phyloP scores from a whole-genome alignment of 2,797 vertebrate genomes.

The Acridotheres tristis region DNA sequence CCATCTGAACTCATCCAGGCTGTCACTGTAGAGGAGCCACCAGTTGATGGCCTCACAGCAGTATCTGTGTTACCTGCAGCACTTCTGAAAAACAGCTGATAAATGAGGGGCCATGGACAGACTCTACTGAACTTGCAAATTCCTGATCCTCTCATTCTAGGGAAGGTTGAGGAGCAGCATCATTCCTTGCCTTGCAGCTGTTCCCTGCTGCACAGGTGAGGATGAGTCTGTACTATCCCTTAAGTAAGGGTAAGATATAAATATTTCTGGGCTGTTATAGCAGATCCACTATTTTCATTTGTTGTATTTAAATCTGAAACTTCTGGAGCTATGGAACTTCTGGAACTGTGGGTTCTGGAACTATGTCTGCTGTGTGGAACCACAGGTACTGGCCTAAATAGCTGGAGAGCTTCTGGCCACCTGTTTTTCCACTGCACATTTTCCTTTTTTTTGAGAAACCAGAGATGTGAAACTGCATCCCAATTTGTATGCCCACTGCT shows the following conservation, averaged over 20 bases:
- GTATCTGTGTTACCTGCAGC: background rate
- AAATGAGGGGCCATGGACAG: background rate
- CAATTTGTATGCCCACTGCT: background rate
- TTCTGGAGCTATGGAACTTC: background rate
- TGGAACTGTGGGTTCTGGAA: background rate
- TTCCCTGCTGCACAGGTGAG: background rate
- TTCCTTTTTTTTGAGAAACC: background rate
- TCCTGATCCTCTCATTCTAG: background rate
- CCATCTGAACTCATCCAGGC: accelerated
- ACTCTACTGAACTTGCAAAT: background rate
- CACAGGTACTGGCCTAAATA: background rate
- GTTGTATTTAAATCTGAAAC: background rate
- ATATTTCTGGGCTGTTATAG: background rate
- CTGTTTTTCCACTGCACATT: background rate
- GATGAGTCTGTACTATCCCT: background rate
- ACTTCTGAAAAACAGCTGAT: background rate
- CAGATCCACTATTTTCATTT: background rate
- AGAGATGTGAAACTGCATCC: background rate
- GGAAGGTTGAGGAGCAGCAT: background rate
- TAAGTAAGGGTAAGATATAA: accelerated
- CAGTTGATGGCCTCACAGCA: background rate
- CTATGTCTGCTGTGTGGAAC: background rate
- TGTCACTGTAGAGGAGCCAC: background rate
- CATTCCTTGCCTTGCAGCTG: background rate
- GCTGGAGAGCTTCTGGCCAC: background rate